phyloP scores from a whole-genome alignment of 2,888 invertebrate genomes.

The Halocaridina rubra region DNA sequence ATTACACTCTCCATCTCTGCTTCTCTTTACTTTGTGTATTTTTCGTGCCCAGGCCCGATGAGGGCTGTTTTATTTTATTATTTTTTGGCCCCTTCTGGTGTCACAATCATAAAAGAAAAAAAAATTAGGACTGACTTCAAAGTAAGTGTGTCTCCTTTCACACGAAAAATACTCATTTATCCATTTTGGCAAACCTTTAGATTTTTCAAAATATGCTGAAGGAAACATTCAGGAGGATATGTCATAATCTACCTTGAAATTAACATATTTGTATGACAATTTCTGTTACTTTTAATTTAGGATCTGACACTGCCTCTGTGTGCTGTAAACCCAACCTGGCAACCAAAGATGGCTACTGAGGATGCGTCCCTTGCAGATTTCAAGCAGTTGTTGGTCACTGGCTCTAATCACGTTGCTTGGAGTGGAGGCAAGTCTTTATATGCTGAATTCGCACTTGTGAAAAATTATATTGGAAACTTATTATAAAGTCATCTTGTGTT shows the following conservation, averaged over 20 bases:
- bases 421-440: conserved; percentile 24
- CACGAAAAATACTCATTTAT: too few species aligned
- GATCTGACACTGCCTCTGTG: background rate
- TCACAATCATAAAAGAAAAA: too few species aligned
- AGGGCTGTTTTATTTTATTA: too few species aligned
- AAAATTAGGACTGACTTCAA: too few species aligned
- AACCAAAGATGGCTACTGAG: conserved; percentile 3
- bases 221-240: background rate
- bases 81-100: too few species aligned
- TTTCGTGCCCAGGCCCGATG: too few species aligned
- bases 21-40: too few species aligned
- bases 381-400: conserved; percentile 44
- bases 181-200: too few species aligned
- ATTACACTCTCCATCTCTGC: too few species aligned
- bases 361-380: background rate
- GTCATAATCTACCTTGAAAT: background rate
- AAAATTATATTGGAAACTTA: background rate
- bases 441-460: background rate
- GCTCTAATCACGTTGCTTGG: conserved; percentile 21
- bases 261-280: background rate
- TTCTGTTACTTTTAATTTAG: background rate
- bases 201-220: too few species aligned
- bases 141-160: too few species aligned
- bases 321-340: background rate
- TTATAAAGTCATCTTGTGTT: too few species aligned